Conservation (phyloP, 2,797 vertebrate species). For the Poecilia picta region DNA sequence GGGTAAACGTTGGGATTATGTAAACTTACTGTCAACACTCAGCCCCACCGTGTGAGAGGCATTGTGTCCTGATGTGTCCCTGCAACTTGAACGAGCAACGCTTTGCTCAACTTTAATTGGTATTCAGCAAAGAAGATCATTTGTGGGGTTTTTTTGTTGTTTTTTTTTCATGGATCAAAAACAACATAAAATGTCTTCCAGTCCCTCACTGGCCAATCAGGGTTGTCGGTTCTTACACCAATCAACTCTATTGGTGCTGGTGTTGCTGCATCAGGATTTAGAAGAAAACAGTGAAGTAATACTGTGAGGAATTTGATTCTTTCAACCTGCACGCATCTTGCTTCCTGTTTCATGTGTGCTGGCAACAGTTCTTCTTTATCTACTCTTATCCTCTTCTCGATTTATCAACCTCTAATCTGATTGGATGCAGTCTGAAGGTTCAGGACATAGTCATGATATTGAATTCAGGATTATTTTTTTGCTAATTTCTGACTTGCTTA, state of each 20-base stretch:
- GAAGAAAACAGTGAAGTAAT: neutral
- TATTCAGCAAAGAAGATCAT: neutral
- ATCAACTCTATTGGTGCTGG: neutral
- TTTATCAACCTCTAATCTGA: neutral
- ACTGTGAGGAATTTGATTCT: neutral
- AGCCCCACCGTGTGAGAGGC: neutral
- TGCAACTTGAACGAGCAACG: neutral
- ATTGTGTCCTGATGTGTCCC: neutral
- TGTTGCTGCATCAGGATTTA: neutral
- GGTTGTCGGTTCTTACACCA: neutral
- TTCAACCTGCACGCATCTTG: neutral
- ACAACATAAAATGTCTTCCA: neutral
- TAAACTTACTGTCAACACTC: conserved; percentile 3
- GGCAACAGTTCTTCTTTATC: neutral
- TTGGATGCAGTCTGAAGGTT: neutral
- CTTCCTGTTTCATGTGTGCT: neutral
- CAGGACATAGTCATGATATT: neutral
- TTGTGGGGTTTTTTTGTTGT: neutral
- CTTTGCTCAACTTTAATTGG: neutral
- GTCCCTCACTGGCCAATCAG: neutral
- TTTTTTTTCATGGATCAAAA: neutral
- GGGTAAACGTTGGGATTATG: neutral
- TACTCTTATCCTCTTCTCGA: neutral
- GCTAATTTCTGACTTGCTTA: neutral
- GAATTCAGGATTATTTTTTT: neutral